phyloP scores from a whole-genome alignment of 2,797 vertebrate genomes.

The Lepus oiostolus region DNA sequence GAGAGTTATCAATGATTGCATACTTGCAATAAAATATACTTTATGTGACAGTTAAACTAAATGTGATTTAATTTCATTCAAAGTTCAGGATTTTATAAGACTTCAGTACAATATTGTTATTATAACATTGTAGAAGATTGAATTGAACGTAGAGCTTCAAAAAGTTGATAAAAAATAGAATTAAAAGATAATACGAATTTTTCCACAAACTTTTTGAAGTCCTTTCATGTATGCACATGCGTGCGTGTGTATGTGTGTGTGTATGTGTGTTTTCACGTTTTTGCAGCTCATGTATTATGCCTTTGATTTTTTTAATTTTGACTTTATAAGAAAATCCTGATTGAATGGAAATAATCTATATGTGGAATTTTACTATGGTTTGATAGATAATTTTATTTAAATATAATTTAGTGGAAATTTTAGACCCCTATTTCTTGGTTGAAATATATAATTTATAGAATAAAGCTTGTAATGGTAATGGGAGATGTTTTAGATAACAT shows the following conservation, averaged over 20 bases:
- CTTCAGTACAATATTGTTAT: constrained; percentile 37
- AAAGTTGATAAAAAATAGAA: too few species aligned
- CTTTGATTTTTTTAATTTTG: constrained; percentile 53
- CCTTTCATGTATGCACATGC: too few species aligned
- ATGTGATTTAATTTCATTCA: constrained; percentile 57
- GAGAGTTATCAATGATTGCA: constrained; percentile 34
- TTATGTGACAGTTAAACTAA: constrained; percentile 60
- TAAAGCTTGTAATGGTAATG: constrained; percentile 9
- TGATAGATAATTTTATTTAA: constrained; percentile 58
- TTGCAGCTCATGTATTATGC: not conserved
- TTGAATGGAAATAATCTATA: constrained; percentile 53
- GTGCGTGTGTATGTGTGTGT: not conserved
- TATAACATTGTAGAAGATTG: constrained; percentile 44
- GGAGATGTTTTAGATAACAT: constrained; percentile 18
- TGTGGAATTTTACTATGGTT: constrained; percentile 54
- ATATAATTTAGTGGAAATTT: constrained; percentile 52
- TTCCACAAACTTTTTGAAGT: too few species aligned
- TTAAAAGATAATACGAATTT: too few species aligned
- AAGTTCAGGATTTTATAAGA: constrained; percentile 49
- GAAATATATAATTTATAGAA: constrained; percentile 50
- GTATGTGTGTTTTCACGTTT: not conserved
- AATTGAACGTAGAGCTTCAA: not conserved
- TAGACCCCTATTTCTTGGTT: constrained; percentile 57
- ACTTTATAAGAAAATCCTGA: constrained; percentile 55
- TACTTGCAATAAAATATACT: constrained; percentile 49